Evolutionary conservation across 2,888 invertebrate genomes (phyloP).

Genomic region (Isotomurus palustris): DNA sequence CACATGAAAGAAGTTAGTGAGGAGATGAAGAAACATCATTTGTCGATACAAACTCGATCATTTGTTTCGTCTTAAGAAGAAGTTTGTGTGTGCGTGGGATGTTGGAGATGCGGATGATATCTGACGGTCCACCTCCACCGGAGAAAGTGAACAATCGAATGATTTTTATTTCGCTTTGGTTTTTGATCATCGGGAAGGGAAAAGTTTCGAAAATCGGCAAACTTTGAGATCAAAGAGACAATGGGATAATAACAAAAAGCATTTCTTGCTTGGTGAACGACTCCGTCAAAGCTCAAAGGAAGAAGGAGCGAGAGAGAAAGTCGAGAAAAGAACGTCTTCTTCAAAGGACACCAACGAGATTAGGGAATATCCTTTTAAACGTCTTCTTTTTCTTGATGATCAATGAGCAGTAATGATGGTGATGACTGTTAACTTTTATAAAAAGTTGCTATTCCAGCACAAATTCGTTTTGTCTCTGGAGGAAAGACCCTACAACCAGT

Average conservation of each 20-base stretch:
- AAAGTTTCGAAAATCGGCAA: slow-evolving; percentile 1
- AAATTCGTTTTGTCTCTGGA: no score
- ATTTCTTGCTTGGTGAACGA: slow-evolving; percentile 3
- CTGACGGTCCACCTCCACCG: not conserved
- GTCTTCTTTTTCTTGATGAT: not conserved
- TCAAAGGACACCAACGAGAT: slow-evolving; percentile 7
- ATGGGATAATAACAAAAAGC: slow-evolving; percentile 4
- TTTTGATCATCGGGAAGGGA: not conserved
- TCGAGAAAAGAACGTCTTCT: slow-evolving; percentile 6
- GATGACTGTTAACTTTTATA: slow-evolving; percentile 14
- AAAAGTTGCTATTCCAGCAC: no score
- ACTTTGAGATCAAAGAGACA: slow-evolving; percentile 9
- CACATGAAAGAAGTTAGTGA: no score
- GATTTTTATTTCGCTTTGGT: not conserved
- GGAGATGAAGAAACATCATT: no score
- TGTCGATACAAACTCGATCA: no score
- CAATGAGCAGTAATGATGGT: slow-evolving; percentile 8
- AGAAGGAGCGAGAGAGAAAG: slow-evolving; percentile 13
- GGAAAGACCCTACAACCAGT: no score
- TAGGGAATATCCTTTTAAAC: slow-evolving; percentile 7
- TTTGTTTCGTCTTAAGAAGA: no score
- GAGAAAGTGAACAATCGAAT: slow-evolving; percentile 10
- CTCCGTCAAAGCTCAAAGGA: slow-evolving; percentile 1
- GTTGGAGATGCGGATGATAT: not conserved
- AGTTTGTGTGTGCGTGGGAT: no score